A percentile compares a stretch with the other conserved stretches of the same genome.
These are phyloP conservation scores for Dasypus novemcinctus DNA, from an alignment of 2,113 vertebrate species.

Conservation along the genomic window DNA sequence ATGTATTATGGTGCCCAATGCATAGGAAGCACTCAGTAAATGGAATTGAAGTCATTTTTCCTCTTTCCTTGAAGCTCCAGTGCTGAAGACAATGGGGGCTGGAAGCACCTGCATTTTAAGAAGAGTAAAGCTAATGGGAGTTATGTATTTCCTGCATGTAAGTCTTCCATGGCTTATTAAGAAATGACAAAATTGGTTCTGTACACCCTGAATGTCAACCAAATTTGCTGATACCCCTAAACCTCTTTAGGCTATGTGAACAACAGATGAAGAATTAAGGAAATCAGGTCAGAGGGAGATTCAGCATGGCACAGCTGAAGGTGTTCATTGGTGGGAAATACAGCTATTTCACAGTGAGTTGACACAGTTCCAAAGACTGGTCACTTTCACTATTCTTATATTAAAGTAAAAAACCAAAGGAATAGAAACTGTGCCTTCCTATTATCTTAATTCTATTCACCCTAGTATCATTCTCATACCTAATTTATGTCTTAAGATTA, in stretches of 20 bases:
- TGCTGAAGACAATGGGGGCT: not conserved
- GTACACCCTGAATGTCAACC: not conserved
- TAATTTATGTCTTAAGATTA: not conserved
- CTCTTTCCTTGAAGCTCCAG: not conserved
- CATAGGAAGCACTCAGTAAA: not conserved
- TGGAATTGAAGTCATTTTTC: not conserved
- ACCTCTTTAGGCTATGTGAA: not conserved
- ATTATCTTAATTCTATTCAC: not conserved
- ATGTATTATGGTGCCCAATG: not conserved
- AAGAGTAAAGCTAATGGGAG: not conserved
- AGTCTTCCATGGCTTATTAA: not conserved
- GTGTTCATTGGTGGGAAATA: not conserved
- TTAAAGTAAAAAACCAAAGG: not conserved
- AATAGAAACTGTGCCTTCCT: not conserved
- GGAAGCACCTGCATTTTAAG: not conserved
- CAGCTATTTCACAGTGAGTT: not conserved
- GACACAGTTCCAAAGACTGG: not conserved
- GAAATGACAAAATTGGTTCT: not conserved
- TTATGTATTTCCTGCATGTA: not conserved
- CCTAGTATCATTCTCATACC: not conserved
- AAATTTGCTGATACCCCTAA: not conserved
- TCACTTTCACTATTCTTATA: not conserved
- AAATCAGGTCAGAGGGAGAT: not conserved
- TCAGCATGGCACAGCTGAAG: not conserved
- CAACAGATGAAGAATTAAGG: not conserved